Percentiles rank a stretch among this genome's conserved stretches.
phyloP scores from a whole-genome alignment of 2,113 vertebrate genomes.

The Rousettus leschenaultii region DNA sequence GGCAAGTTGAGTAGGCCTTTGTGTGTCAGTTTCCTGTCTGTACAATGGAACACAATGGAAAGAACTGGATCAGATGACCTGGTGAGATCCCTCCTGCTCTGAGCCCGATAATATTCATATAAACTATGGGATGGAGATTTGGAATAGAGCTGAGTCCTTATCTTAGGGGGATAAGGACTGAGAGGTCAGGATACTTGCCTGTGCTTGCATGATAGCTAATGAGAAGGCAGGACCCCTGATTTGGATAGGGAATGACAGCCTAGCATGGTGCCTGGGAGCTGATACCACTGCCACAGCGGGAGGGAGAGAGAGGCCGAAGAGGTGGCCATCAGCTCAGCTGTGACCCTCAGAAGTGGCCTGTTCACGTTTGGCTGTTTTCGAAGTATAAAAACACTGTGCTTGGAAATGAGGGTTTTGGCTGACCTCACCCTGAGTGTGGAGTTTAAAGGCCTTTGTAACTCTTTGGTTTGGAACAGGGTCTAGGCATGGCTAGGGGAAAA shows the following conservation, averaged over 20 bases:
- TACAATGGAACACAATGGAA: not conserved
- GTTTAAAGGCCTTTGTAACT: constrained; percentile 72
- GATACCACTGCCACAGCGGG: not conserved
- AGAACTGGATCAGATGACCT: not conserved
- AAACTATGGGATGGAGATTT: not conserved
- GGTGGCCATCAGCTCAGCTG: not conserved
- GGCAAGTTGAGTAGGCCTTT: not conserved
- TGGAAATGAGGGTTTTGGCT: constrained; percentile 75
- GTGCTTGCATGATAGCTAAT: not conserved
- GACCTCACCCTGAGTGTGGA: constrained; percentile 57
- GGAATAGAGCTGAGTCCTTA: not conserved
- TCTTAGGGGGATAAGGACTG: not conserved
- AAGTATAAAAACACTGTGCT: constrained; percentile 51
- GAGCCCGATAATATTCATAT: not conserved
- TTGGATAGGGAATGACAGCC: not conserved
- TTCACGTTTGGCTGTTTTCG: constrained; percentile 53
- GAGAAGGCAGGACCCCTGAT: not conserved
- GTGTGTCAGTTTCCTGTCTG: not conserved
- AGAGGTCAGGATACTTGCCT: not conserved
- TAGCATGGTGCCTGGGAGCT: not conserved
- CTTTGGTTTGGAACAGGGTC: constrained; percentile 71
- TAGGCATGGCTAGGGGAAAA: not conserved
- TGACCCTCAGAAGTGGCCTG: constrained; percentile 14
- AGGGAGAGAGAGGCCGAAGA: not conserved
- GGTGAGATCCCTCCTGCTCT: not conserved